Evolutionary conservation across 1,140 invertebrate genomes (phyloP).

Genomic region (Atta texana): DNA sequence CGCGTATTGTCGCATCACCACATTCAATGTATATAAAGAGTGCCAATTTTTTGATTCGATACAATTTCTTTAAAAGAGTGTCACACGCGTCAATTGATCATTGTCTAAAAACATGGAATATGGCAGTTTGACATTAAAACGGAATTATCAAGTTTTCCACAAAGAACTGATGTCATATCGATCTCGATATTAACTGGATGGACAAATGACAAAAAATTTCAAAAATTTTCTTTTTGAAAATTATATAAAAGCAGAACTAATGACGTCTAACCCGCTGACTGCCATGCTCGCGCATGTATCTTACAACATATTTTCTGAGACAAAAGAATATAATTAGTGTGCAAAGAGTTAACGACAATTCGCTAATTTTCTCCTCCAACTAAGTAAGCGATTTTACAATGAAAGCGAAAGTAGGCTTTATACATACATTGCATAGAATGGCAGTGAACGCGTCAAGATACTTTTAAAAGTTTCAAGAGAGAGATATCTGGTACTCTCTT

Average conservation of each 20-base stretch:
- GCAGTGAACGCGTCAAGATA: constrained; percentile 75
- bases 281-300: constrained; percentile 68
- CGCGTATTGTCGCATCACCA: constrained; percentile 77
- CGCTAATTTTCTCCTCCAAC: constrained; percentile 27
- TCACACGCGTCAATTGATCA: constrained; percentile 44
- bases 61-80: constrained; percentile 59
- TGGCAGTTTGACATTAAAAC: constrained; percentile 76
- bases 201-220: constrained; percentile 4
- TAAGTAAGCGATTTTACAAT: constrained; percentile 38
- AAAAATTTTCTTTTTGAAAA: constrained; percentile 6
- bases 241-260: constrained; percentile 27
- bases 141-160: constrained; percentile 33
- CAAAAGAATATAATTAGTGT: constrained; percentile 48
- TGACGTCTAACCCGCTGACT: constrained; percentile 68
- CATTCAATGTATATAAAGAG: constrained; percentile 70
- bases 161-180: neutral
- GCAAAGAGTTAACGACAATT: constrained; percentile 36
- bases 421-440: constrained; percentile 72
- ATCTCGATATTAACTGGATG: neutral
- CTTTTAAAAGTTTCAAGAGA: constrained; percentile 67
- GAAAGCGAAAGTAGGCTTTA: constrained; percentile 50
- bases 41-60: constrained; percentile 72
- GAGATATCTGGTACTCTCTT: constrained; percentile 54
- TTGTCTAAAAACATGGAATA: constrained; percentile 70
- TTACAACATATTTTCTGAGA: constrained; percentile 52